Percentiles rank a stretch among this genome's conserved stretches.
These are phyloP conservation scores for Aramus guarauna DNA, from an alignment of 2,113 vertebrate species.

Conservation along the genomic window DNA sequence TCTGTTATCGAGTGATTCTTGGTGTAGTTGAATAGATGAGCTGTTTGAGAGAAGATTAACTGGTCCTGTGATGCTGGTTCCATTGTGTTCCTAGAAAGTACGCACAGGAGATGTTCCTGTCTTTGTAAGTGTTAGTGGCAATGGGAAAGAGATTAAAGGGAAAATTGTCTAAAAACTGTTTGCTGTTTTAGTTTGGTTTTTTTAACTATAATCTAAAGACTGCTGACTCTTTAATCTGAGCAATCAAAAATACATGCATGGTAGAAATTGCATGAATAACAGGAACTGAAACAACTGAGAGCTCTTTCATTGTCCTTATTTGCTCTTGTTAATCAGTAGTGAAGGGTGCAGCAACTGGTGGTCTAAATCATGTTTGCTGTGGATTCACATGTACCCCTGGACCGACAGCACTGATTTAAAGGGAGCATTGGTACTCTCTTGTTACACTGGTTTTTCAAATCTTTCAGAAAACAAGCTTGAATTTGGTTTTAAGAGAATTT, in stretches of 20 bases:
- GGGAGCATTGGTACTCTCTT: neutral
- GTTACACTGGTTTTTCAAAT: neutral
- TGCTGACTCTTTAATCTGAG: neutral
- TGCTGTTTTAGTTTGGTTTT: neutral
- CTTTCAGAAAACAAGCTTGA: neutral
- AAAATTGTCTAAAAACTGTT: neutral
- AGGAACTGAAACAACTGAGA: neutral
- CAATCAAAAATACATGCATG: neutral
- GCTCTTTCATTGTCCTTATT: neutral
- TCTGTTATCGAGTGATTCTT: neutral
- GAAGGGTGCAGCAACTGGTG: neutral
- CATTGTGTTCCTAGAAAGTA: neutral
- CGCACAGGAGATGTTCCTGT: neutral
- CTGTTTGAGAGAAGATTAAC: neutral
- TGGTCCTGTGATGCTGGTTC: neutral
- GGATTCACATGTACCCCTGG: neutral
- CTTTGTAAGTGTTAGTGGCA: neutral
- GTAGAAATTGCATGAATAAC: neutral
- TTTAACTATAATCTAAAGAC: neutral
- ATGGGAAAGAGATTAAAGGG: neutral
- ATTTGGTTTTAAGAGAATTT: neutral
- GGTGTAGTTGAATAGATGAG: neutral
- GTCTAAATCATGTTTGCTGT: rapidly evolving
- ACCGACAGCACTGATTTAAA: neutral
- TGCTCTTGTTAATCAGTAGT: neutral